Conservation (phyloP, 2,888 invertebrate species). For the Mesorhabditis belari region DNA sequence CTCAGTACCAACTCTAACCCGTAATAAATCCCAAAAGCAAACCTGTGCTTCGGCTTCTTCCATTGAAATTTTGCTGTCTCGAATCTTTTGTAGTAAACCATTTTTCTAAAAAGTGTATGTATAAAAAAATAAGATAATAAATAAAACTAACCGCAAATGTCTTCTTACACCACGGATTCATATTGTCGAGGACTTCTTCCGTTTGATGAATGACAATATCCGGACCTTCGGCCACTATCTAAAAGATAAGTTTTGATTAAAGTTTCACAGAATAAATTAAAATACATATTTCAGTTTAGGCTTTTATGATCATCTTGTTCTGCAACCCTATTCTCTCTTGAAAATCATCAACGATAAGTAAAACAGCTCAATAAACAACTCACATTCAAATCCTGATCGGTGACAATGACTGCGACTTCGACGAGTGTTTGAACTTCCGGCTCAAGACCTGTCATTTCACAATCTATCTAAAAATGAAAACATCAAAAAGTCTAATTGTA, state of each 20-base stretch:
- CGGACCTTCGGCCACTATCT: slow-evolving; percentile 56
- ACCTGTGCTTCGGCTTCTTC: slow-evolving; percentile 21
- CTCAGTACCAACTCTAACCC: not conserved
- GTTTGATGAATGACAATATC: slow-evolving; percentile 73
- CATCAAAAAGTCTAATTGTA: no score
- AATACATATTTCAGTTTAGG: not conserved
- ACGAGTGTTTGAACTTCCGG: slow-evolving; percentile 68
- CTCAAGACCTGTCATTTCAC: slow-evolving; percentile 79
- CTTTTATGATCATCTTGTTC: not conserved
- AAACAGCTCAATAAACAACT: slow-evolving; percentile 3
- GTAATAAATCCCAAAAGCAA: not conserved
- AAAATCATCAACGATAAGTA: no score
- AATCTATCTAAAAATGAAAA: slow-evolving; percentile 50
- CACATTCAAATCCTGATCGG: slow-evolving; percentile 61
- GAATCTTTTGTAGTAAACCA: slow-evolving; percentile 70
- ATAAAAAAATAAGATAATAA: slow-evolving; percentile 63
- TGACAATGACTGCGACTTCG: slow-evolving; percentile 82
- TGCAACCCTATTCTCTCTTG: not conserved
- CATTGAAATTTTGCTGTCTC: slow-evolving; percentile 15
- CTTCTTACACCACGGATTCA: slow-evolving; percentile 77
- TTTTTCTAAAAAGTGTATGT: slow-evolving; percentile 67
- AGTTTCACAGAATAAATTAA: not conserved
- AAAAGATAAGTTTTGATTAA: not conserved
- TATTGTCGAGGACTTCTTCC: slow-evolving; percentile 66
- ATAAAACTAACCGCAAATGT: slow-evolving; percentile 80